phyloP scores from a whole-genome alignment of 2,113 vertebrate species.

The Paralichthys olivaceus region DNA sequence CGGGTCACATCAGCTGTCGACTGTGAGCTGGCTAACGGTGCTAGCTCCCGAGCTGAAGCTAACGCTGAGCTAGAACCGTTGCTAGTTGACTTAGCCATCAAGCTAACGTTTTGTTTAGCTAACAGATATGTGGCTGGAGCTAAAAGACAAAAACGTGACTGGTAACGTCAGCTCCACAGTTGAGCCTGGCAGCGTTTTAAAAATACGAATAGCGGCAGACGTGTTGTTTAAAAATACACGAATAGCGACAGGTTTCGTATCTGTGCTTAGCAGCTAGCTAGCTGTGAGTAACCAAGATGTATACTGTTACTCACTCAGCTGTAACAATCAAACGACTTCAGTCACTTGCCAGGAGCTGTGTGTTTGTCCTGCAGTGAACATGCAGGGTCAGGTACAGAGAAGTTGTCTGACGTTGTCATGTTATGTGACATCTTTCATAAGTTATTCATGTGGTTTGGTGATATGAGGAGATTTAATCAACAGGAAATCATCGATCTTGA shows the following conservation, averaged over 20 bases:
- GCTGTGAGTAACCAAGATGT: not conserved
- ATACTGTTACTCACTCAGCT: too few relatives aligned
- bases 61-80: constrained; percentile 22
- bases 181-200: not conserved
- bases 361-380: not conserved
- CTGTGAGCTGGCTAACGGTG: constrained; percentile 40
- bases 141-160: not conserved
- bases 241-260: not conserved
- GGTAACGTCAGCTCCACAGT: not conserved
- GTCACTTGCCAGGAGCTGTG: not conserved
- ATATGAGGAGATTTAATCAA: too few relatives aligned
- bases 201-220: not conserved
- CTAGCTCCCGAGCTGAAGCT: constrained; percentile 41
- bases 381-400: not conserved
- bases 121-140: too few relatives aligned
- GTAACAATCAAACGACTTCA: too few relatives aligned
- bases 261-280: constrained; percentile 10
- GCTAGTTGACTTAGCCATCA: constrained; percentile 17
- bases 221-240: not conserved
- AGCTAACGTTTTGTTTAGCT: not conserved
- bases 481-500: not conserved
- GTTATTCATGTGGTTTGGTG: not conserved
- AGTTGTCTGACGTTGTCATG: not conserved
- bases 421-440: constrained; percentile 4
- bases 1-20: constrained; percentile 40